phyloP scores from a whole-genome alignment of 2,888 invertebrate genomes.

The Euspilapteryx auroguttella region DNA sequence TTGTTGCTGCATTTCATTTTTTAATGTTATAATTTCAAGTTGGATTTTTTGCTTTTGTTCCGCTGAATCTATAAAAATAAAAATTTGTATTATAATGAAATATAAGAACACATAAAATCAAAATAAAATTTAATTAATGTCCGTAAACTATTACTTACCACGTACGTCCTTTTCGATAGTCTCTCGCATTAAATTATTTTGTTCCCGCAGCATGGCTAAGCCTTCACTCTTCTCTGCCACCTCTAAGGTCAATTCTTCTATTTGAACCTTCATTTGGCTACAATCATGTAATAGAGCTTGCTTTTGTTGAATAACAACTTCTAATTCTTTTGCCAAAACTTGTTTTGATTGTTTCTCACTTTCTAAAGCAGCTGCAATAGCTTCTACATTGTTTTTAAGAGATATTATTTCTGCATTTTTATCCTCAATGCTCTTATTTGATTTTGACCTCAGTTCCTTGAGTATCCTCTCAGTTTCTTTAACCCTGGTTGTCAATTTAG shows the following conservation, averaged over 20 bases:
- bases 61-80: too few species aligned
- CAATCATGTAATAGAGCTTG: not conserved
- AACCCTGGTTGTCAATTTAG: constrained; percentile 2
- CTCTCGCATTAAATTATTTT: too few species aligned
- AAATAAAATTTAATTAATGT: too few species aligned
- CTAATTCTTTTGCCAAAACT: constrained; percentile 16
- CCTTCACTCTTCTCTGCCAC: not conserved
- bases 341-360: constrained; percentile 14
- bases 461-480: constrained; percentile 3
- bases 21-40: too few species aligned
- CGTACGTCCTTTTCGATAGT: too few species aligned
- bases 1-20: too few species aligned
- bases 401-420: constrained; percentile 9
- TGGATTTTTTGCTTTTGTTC: too few species aligned
- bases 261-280: not conserved
- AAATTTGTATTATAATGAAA: too few species aligned
- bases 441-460: not conserved
- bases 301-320: not conserved
- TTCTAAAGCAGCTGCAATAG: constrained; percentile 6
- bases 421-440: constrained; percentile 12
- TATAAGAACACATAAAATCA: too few species aligned
- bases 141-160: too few species aligned
- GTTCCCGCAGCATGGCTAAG: too few species aligned
- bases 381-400: not conserved
- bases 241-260: constrained; percentile 13